Percentiles rank a stretch among this genome's conserved stretches.
Conservation (phyloP, 2,113 vertebrate genomes). For the Hydrochoerus hydrochaeris region DNA sequence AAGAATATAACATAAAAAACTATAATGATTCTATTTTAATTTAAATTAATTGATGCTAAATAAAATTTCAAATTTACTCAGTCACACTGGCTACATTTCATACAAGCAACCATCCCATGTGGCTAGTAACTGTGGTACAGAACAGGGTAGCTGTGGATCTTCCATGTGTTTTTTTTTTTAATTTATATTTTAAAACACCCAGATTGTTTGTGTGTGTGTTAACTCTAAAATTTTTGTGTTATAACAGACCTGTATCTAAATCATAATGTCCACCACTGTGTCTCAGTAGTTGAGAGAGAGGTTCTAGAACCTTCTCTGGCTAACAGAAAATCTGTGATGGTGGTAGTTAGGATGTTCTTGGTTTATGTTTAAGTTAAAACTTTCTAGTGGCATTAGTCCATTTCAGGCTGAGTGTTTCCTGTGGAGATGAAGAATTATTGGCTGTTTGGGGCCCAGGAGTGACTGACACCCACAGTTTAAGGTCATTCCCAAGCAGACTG, state of each 20-base stretch:
- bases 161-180: neutral
- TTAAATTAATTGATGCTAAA: neutral
- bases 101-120: neutral
- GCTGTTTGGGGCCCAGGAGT: neutral
- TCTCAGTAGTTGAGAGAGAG: neutral
- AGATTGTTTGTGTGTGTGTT: neutral
- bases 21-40: neutral
- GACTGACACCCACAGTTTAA: neutral
- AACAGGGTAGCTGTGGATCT: neutral
- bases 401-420: neutral
- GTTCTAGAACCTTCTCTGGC: slow-evolving; percentile 35
- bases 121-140: neutral
- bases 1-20: neutral
- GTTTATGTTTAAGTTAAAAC: neutral
- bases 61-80: neutral
- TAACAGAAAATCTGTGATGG: neutral
- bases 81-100: neutral
- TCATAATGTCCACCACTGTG: neutral
- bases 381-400: neutral
- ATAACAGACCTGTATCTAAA: neutral
- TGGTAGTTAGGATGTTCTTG: neutral
- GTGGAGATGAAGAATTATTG: neutral
- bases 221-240: neutral
- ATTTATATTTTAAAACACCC: neutral
- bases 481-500: neutral